phyloP scores from a whole-genome alignment of 2,113 vertebrate genomes.

The Hippocampus mohnikei region DNA sequence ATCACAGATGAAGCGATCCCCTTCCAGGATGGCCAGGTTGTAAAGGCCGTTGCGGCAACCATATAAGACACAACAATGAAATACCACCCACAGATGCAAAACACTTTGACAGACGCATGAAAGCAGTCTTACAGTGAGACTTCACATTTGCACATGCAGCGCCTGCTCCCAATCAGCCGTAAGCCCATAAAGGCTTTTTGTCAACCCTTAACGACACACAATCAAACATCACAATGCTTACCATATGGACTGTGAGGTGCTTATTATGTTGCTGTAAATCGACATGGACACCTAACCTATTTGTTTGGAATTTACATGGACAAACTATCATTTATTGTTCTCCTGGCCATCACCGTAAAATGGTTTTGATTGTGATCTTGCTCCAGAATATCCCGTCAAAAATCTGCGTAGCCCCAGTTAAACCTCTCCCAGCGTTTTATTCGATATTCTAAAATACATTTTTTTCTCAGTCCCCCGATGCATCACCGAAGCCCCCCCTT shows the following conservation, averaged over 20 bases:
- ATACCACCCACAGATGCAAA: constrained; percentile 52
- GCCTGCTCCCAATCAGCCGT: not conserved
- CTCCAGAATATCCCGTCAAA: not conserved
- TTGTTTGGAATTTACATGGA: constrained; percentile 20
- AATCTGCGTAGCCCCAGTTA: too few relatives aligned
- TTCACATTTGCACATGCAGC: not conserved
- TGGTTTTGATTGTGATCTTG: constrained; percentile 2
- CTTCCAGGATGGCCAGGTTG: too few relatives aligned
- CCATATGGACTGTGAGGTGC: not conserved
- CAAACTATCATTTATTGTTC: constrained; percentile 5
- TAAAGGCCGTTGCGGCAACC: too few relatives aligned
- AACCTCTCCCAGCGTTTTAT: too few relatives aligned
- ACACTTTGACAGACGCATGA: constrained; percentile 54
- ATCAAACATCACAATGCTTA: constrained; percentile 16
- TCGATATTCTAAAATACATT: too few relatives aligned
- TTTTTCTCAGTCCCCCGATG: too few relatives aligned
- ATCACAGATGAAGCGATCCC: too few relatives aligned
- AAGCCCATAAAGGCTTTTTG: constrained; percentile 7
- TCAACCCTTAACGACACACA: constrained; percentile 7
- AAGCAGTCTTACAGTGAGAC: constrained; percentile 22
- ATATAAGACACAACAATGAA: constrained; percentile 45
- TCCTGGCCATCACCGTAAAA: constrained; percentile 1
- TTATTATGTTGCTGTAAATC: constrained; percentile 11
- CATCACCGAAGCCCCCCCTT: too few relatives aligned
- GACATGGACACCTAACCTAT: constrained; percentile 10